Percentiles rank a stretch among this genome's conserved stretches.
Evolutionary conservation across 2,797 vertebrate species (phyloP).

Genomic region (Phylloscopus collybita): DNA sequence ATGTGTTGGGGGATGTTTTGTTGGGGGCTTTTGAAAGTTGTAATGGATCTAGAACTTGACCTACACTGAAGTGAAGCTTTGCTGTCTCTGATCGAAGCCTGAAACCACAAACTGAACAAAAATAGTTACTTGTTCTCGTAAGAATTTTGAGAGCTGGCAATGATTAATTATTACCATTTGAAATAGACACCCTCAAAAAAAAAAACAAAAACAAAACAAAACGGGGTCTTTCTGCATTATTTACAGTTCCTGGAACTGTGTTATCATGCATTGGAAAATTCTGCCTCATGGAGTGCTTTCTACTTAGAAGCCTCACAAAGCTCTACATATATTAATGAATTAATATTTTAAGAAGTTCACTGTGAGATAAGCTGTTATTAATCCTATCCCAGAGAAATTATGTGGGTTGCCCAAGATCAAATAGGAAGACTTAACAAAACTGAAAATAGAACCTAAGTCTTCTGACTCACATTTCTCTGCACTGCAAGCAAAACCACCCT

Average conservation of each 20-base stretch:
- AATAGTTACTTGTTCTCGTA: neutral
- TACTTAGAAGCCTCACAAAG: slow-evolving; percentile 20
- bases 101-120: slow-evolving; percentile 2
- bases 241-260: slow-evolving; percentile 19
- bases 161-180: neutral
- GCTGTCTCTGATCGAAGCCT: neutral
- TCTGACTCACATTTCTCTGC: slow-evolving; percentile 49
- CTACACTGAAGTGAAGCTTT: neutral
- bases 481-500: neutral
- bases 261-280: slow-evolving; percentile 9
- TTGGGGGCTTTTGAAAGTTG: neutral
- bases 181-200: neutral
- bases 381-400: slow-evolving; percentile 48
- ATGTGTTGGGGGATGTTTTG: neutral
- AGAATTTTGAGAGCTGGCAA: neutral
- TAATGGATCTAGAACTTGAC: neutral
- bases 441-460: slow-evolving; percentile 44
- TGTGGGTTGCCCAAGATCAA: slow-evolving; percentile 51
- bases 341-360: slow-evolving; percentile 57
- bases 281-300: slow-evolving; percentile 8
- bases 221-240: neutral
- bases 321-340: slow-evolving; percentile 52
- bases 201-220: neutral
- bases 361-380: slow-evolving; percentile 52
- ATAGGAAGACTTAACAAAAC: slow-evolving; percentile 48